These are phyloP conservation scores for Popillia japonica DNA, from an alignment of 1,140 invertebrate genomes.

Conservation along the genomic window DNA sequence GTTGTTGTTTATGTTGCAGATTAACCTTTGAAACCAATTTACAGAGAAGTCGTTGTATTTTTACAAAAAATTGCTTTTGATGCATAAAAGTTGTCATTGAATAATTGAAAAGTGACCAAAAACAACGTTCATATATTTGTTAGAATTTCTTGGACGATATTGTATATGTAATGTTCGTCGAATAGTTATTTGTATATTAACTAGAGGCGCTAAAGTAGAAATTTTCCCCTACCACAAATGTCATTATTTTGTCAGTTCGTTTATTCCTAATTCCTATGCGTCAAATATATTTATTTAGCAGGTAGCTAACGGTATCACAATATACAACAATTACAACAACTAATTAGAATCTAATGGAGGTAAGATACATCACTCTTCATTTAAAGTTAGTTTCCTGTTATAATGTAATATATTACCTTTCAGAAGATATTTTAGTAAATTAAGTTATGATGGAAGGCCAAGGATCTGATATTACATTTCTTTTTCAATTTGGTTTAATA, in stretches of 20 bases:
- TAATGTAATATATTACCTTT: not conserved
- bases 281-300: conserved; percentile 32
- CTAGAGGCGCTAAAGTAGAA: not conserved
- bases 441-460: conserved; percentile 56
- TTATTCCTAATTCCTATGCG: not conserved
- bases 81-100: too few species aligned
- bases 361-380: not conserved
- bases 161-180: too few species aligned
- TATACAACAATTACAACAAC: not conserved
- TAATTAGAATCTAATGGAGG: conserved; percentile 14
- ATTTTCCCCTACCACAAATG: not conserved
- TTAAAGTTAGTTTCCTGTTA: not conserved
- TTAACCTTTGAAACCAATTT: too few species aligned
- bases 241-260: not conserved
- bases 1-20: too few species aligned
- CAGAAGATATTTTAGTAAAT: conserved; percentile 12
- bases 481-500: conserved; percentile 92
- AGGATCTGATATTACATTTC: conserved; percentile 84
- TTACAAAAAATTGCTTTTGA: too few species aligned
- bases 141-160: too few species aligned
- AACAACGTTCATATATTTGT: too few species aligned
- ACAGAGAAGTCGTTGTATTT: too few species aligned
- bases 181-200: not conserved
- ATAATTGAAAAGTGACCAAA: too few species aligned
- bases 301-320: conserved; percentile 14